Base-by-base conservation (phyloP, 2,113 vertebrate genomes). In the Equus quagga region DNA sequence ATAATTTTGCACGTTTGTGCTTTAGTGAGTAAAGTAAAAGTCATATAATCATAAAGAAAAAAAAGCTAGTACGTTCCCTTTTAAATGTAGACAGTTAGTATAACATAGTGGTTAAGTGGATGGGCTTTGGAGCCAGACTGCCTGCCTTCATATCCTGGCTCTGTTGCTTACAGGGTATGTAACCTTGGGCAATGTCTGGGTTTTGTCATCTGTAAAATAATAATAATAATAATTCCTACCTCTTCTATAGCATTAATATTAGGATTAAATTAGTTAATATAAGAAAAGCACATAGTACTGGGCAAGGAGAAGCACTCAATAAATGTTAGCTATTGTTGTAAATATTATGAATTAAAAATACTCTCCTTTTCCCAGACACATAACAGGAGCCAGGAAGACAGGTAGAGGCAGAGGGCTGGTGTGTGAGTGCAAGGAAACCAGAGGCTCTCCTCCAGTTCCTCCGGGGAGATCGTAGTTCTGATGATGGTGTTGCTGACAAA, bases 151-250 rank as follows among this genome's bases (percentile, higher is more conserved):
- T 83, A 79, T 79, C 15, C 14, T 92, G 88, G 64, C 36, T 78
- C 36, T 72, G 56, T 72, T 46, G 70, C 17, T 86, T 82, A 73
- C 8, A 95, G 23, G 26, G 4, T 69, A 7, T 89, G 31, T 69
- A 56, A 96, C 83, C 60, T 65, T 96, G 62, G 60, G 8, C 31
- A 80, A 56, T 91, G 49, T 60, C 49, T 95, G 56, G 33, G 21
- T 95, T 72, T 94, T 44, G 70, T 87, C 18, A 85, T n/a, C 44
- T 94, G 28, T 84, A 91, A 97, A 91, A 93, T 69, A 87, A 36
- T 8, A 78, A 54, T 31, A 89, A 84, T 84, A 96, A 69, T 56
- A 70, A 5, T 78, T 78, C 17, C 49, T 94, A 54, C 33, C 14
- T 90, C 75, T 67, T 49, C 41, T 26, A 58, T 44, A 67, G 17